Evolutionary conservation across 1,140 invertebrate genomes (phyloP), one percentile per base, ranked within the genome.

Genomic region (Lepidurus apus): DNA sequence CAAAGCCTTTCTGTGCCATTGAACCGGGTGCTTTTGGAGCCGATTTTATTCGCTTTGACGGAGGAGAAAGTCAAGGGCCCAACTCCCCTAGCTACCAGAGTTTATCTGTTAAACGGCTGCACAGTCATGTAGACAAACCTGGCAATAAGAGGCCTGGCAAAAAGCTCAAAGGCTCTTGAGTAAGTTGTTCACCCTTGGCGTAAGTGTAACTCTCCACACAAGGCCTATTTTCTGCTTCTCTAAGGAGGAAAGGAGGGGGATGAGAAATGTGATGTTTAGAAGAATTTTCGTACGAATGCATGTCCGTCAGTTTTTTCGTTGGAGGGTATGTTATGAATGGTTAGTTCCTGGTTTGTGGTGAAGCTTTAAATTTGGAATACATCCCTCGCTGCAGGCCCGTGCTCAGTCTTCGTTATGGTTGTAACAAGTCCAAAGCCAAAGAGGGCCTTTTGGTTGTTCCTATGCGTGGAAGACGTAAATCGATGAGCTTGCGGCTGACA

Each of bases 31-130:
- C 53, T 21, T 65, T 65, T 65, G 53, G 53, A 13, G 53, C 53
- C 3, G 53, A 65, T 65, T 65, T 65, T 21, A 65, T 65, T 65
- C 53, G 53, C 53, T 65, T 65, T 65, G 53, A 65, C 8, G 53
- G 17, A 13, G 53, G 21, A 21, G 13, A 65, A 7, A 13, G 53
- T 65, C 53, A 65, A 17, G 53, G 3, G 34, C 34, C 34, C 34
- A 34, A 65, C 17, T 65, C 53, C 6, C 21, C 53, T n/a, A 13
- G 17, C 21, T 65, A 65, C 53, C 53, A 21, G 21, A 13, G 17
- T 65, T 65, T 65, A 65, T 65, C 53, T 21, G 53, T 65, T 17
- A 65, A 65, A 65, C 53, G 53, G 7, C 9, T 65, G 53, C 53
- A 21, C 13, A 65, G 53, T 65, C 53, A 65, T 21, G 53, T 1